Conservation (phyloP, 2,113 vertebrate species). For the Apaloderma vittatum region DNA sequence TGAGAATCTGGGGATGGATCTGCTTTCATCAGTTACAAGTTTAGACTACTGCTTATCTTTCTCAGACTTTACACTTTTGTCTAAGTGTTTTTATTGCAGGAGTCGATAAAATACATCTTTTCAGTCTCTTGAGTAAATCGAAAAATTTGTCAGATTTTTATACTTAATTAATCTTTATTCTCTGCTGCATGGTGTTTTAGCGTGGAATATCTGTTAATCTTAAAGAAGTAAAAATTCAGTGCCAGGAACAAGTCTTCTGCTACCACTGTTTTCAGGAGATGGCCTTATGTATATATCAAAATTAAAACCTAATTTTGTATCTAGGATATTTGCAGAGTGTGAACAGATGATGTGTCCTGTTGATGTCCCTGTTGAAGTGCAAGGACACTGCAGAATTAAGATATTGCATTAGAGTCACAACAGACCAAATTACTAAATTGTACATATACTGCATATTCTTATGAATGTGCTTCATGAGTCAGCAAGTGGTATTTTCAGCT, state of each 20-base stretch:
- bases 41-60: background rate
- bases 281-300: background rate
- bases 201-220: background rate
- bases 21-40: background rate
- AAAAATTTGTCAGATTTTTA: conserved; percentile 3
- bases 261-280: conserved; percentile 5
- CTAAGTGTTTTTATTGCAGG: background rate
- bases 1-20: background rate
- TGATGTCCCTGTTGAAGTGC: conserved; percentile 12
- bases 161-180: background rate
- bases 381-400: conserved; percentile 10
- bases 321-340: background rate
- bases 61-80: background rate
- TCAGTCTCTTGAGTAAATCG: background rate
- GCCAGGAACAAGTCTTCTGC: background rate
- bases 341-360: background rate
- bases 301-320: conserved; percentile 25
- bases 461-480: conserved; percentile 26
- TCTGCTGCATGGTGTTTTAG: background rate
- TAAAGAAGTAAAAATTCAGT: conserved; percentile 3
- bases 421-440: conserved; percentile 30
- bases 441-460: conserved; percentile 34
- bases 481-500: conserved; percentile 32
- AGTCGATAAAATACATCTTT: background rate
- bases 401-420: conserved; percentile 10